These are phyloP conservation scores for Heterohyrax brucei DNA, from an alignment of 2,797 vertebrate species.

Conservation along the genomic window DNA sequence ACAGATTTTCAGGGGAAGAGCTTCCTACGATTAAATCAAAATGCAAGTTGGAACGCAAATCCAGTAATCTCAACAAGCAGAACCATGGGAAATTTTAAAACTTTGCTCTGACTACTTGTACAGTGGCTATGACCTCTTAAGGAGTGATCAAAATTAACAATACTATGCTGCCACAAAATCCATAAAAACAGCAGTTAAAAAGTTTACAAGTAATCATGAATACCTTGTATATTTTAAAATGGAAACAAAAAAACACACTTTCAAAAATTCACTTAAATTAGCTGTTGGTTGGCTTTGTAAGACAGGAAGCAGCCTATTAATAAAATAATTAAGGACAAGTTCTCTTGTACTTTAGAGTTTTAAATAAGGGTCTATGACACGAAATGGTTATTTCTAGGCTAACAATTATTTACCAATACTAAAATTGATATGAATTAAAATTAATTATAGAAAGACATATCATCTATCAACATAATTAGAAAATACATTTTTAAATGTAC, in stretches of 20 bases:
- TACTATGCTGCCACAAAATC: neutral
- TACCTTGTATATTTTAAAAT: slow-evolving; percentile 21
- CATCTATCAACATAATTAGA: slow-evolving; percentile 39
- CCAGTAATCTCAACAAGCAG: neutral
- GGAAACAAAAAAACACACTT: slow-evolving; percentile 30
- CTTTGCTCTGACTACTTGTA: neutral
- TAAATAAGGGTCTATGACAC: neutral
- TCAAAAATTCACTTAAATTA: slow-evolving; percentile 55
- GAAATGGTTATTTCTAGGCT: neutral
- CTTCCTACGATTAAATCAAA: slow-evolving; percentile 38
- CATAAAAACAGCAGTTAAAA: slow-evolving; percentile 54
- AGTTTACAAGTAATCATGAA: slow-evolving; percentile 32
- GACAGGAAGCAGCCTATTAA: slow-evolving; percentile 48
- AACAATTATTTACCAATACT: slow-evolving; percentile 52
- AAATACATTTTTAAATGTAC: slow-evolving; percentile 60
- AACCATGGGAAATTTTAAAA: neutral
- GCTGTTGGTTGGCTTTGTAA: slow-evolving; percentile 38
- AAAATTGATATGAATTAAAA: slow-evolving; percentile 52
- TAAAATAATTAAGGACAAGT: slow-evolving; percentile 40
- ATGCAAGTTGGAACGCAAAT: slow-evolving; percentile 31
- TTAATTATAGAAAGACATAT: slow-evolving; percentile 31
- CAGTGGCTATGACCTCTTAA: neutral
- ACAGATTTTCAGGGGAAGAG: neutral
- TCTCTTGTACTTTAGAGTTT: slow-evolving; percentile 50
- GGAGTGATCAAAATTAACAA: neutral